Percentiles rank a stretch among this genome's conserved stretches.
Evolutionary conservation across 2,888 invertebrate species (phyloP).

Genomic region (Poecilus cupreus): DNA sequence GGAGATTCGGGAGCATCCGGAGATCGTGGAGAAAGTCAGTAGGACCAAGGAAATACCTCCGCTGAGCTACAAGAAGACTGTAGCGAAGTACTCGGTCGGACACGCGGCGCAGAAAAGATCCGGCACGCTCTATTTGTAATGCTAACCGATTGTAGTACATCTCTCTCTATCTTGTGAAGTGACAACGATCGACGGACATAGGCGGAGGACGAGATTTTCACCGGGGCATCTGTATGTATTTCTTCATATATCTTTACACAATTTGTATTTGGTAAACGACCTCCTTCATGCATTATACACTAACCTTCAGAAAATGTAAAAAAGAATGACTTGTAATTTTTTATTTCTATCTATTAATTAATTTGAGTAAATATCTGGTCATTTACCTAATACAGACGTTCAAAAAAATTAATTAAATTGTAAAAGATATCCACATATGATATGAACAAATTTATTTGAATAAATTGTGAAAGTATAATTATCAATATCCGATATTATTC

Average conservation of each 20-base stretch:
- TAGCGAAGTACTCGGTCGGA: conserved; percentile 73
- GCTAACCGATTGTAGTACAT: conserved; percentile 33
- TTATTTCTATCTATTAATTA: background rate
- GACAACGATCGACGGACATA: conserved; percentile 2
- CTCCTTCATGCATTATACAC: background rate
- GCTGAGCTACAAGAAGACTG: conserved; percentile 73
- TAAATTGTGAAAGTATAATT: background rate
- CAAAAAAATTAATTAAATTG: background rate
- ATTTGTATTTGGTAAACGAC: background rate
- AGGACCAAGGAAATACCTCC: conserved; percentile 69
- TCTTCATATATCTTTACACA: background rate
- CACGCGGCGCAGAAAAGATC: conserved; percentile 72
- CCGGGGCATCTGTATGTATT: background rate
- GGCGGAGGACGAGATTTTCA: conserved; percentile 8
- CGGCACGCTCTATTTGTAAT: conserved; percentile 74
- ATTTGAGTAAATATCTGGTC: background rate
- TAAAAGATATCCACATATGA: background rate
- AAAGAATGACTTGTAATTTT: background rate
- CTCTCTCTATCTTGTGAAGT: background rate
- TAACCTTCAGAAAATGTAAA: background rate
- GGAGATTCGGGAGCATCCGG: conserved; percentile 76
- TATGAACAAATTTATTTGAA: background rate
- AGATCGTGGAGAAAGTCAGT: conserved; percentile 69
- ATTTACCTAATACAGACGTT: background rate
- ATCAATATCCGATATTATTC: conserved; percentile 4